phyloP scores from a whole-genome alignment of 2,797 vertebrate genomes.

The Phataginus tricuspis region DNA sequence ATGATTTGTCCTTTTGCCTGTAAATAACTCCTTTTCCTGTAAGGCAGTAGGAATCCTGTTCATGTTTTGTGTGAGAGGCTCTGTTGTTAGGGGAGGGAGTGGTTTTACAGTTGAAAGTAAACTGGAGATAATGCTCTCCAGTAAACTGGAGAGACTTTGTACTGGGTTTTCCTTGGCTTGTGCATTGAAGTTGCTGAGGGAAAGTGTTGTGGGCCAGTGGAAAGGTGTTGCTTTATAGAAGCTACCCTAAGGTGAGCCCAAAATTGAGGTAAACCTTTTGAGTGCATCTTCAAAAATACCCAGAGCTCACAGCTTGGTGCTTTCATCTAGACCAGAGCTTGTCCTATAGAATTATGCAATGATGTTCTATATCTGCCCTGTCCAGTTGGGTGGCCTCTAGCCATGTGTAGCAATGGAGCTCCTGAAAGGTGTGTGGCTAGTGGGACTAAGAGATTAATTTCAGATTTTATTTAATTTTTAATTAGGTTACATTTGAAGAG shows the following conservation, averaged over 20 bases:
- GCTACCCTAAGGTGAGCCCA: too few species aligned
- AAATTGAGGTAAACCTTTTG: background rate
- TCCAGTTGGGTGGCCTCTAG: accelerated
- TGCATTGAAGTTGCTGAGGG: background rate
- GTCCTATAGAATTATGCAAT: background rate
- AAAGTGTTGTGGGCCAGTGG: background rate
- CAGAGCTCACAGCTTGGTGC: background rate
- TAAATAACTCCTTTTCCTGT: background rate
- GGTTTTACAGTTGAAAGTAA: background rate
- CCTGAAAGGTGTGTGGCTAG: background rate
- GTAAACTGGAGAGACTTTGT: background rate
- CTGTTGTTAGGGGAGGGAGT: background rate
- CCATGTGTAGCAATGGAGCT: background rate
- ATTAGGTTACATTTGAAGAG: background rate
- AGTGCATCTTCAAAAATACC: background rate
- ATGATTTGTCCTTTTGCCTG: background rate
- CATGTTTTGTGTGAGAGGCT: background rate
- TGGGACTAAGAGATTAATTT: background rate
- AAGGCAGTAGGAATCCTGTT: background rate
- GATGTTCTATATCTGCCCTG: background rate
- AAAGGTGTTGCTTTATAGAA: background rate
- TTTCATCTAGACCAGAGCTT: background rate
- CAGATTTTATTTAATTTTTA: background rate
- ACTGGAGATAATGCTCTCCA: background rate
- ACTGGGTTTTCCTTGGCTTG: background rate